phyloP scores from a whole-genome alignment of 92 coral and sea anemone genomes.

The Metridium senile region DNA sequence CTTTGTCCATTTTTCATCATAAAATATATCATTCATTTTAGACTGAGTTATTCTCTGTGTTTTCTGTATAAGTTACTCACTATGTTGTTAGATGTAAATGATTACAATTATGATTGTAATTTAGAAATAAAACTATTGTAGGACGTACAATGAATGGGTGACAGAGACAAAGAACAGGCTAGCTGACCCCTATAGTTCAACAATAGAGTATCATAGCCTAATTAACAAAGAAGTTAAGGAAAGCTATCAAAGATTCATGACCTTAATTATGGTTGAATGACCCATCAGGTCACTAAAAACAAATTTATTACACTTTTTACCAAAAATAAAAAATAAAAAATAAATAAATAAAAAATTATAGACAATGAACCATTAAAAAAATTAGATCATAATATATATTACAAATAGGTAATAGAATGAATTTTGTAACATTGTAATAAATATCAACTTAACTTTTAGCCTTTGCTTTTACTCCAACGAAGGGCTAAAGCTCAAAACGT shows the following conservation, averaged over 20 bases:
- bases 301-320: background rate
- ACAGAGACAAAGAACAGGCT: background rate
- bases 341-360: background rate
- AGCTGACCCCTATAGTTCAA: conserved; percentile 28
- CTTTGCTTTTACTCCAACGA: background rate
- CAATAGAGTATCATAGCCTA: conserved; percentile 17
- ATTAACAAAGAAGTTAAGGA: background rate
- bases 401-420: background rate
- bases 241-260: conserved; percentile 12
- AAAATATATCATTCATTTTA: conserved; percentile 61
- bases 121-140: too few relatives aligned
- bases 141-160: background rate
- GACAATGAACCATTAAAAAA: background rate
- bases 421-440: background rate
- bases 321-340: background rate
- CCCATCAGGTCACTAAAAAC: background rate
- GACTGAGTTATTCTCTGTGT: background rate
- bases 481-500: too few relatives aligned
- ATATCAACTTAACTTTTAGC: background rate
- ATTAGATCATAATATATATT: background rate
- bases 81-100: too few relatives aligned
- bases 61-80: background rate
- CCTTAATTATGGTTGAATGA: background rate
- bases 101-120: too few relatives aligned
- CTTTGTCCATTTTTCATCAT: conserved; percentile 40